Evolutionary conservation across 1,140 invertebrate species (phyloP), one percentile per base, ranked within the genome.

Genomic region (Drosophila pectinifera): DNA sequence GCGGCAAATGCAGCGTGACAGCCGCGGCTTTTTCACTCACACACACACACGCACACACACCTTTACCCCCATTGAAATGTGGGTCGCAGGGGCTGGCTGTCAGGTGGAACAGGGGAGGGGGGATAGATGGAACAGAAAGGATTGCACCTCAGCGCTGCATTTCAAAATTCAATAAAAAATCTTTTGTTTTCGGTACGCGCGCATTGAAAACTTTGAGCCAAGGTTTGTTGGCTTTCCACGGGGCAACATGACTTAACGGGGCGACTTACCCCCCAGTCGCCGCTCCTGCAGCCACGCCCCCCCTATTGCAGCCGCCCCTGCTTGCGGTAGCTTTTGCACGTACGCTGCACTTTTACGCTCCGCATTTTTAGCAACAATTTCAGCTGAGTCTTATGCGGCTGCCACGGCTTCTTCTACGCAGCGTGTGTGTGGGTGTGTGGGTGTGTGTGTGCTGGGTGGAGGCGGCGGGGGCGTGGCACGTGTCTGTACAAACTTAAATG

Each of bases 161-260:
- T 89, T 74, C 77, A 84, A 88, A 89, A 88, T 88, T 88, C 84
- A 88, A 88, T 88, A 88, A 89, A 84, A 80, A 86, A 84, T 83
- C 84, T 88, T 88, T 89, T 89, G 80, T 88, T 88, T 88, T 89
- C 70, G 57, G 45, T 46, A 67, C 62, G 61, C 80, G 73, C 48
- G 69, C 67, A 88, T 88, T 88, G 83, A 88, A 88, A 88, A 89
- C 70, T 88, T 79, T 88, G 83, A 86, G 83, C 83, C 79, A 79
- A 79, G 79, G 78, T 78, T 75, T 84, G 78, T 68, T 68, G 62
- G 69, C 74, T 83, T 82, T 78, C 59, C 72, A 55, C 49, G 69
- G 43, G 43, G 62, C 75, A 68, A 70, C 79, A 78, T 84, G 83
- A 89, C 84, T 89, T 89, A 78, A 75, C 58, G 51, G 18, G 31